Percentiles rank a stretch among this genome's conserved stretches.
These are phyloP conservation scores for Cistogaster globosa DNA, from an alignment of 2,888 invertebrate species.

Conservation along the genomic window DNA sequence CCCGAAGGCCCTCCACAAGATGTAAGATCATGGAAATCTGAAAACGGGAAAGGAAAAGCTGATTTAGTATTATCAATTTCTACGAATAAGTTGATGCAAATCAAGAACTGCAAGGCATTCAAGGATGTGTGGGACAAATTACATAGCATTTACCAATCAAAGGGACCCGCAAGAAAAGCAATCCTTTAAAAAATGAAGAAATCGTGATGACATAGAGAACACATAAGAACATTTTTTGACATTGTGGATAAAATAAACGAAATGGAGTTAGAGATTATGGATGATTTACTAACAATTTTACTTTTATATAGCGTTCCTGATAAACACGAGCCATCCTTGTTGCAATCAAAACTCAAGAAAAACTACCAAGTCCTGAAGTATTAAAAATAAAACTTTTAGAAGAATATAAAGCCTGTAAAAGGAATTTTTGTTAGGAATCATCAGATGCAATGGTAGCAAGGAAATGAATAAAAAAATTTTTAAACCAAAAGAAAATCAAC, in stretches of 20 bases:
- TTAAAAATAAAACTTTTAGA: slow-evolving; percentile 15
- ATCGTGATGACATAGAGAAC: slow-evolving; percentile 9
- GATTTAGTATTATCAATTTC: background rate
- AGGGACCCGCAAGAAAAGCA: slow-evolving; percentile 48
- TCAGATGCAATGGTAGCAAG: slow-evolving; percentile 19
- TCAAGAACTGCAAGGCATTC: background rate
- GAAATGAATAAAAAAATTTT: too few species aligned
- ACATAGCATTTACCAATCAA: slow-evolving; percentile 2
- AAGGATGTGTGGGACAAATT: slow-evolving; percentile 42
- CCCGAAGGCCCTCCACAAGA: background rate
- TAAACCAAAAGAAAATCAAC: background rate
- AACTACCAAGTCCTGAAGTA: background rate
- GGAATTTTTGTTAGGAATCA: background rate
- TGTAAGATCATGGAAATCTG: background rate
- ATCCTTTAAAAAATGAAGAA: slow-evolving; percentile 20
- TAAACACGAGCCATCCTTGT: slow-evolving; percentile 23
- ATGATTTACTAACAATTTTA: slow-evolving; percentile 34
- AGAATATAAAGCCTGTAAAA: slow-evolving; percentile 36
- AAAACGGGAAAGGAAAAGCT: background rate
- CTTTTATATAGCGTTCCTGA: slow-evolving; percentile 51
- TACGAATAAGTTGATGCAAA: background rate
- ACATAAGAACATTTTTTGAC: slow-evolving; percentile 37
- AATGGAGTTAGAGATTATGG: slow-evolving; percentile 29
- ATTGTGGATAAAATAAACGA: slow-evolving; percentile 35
- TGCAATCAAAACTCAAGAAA: slow-evolving; percentile 41